phyloP scores from a whole-genome alignment of 2,888 invertebrate species.

The Melinaea menophilus region DNA sequence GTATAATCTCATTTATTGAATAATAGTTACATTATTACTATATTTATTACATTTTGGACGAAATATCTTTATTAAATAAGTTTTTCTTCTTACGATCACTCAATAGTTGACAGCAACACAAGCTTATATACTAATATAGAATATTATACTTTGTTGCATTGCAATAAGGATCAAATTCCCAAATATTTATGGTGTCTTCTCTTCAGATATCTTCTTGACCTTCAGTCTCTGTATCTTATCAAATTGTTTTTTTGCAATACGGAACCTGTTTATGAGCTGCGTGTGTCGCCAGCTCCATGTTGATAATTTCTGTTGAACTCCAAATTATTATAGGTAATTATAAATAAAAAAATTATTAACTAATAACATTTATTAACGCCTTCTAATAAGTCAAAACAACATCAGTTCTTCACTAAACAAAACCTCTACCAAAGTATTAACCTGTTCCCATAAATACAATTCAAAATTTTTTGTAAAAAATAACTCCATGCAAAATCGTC shows the following conservation, averaged over 20 bases:
- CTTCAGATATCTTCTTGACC: constrained; percentile 26
- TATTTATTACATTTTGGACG: too few relatives aligned
- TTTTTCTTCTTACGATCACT: too few relatives aligned
- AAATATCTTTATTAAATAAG: too few relatives aligned
- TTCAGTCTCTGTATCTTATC: constrained; percentile 46
- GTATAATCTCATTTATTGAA: too few relatives aligned
- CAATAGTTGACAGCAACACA: too few relatives aligned
- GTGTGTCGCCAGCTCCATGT: constrained; percentile 61
- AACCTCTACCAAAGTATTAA: background rate
- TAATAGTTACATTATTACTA: too few relatives aligned
- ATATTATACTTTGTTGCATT: constrained; percentile 3
- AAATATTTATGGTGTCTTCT: constrained; percentile 3
- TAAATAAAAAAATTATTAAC: constrained; percentile 43
- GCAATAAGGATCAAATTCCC: background rate
- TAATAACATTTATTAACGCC: constrained; percentile 57
- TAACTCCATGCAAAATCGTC: constrained; percentile 11
- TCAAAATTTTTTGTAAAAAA: background rate
- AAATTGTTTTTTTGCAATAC: constrained; percentile 51
- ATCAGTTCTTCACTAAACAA: constrained; percentile 6
- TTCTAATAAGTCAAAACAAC: constrained; percentile 50
- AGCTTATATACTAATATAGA: too few relatives aligned
- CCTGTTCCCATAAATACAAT: background rate
- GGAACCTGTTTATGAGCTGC: constrained; percentile 47
- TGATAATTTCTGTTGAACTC: constrained; percentile 52
- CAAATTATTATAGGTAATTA: constrained; percentile 8